Percentiles rank a stretch among this genome's conserved stretches.
These are phyloP conservation scores for Scaptomyza polygonia DNA, from an alignment of 2,888 invertebrate genomes.

Conservation along the genomic window DNA sequence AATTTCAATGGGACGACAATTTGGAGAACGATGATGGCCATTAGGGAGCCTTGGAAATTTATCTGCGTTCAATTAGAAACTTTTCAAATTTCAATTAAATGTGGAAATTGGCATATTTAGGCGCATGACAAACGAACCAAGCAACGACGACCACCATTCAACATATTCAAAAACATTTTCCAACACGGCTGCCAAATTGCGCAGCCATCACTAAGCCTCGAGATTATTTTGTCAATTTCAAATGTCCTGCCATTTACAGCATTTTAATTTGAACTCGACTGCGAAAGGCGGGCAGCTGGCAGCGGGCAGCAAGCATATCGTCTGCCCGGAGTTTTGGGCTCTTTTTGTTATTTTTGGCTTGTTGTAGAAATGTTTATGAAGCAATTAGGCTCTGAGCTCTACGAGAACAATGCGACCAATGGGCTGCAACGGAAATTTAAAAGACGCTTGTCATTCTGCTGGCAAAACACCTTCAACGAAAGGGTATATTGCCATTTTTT, in stretches of 20 bases:
- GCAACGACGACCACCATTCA: conserved; percentile 8
- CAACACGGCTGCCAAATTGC: conserved; percentile 41
- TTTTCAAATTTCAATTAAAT: conserved; percentile 82
- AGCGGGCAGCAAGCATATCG: background rate
- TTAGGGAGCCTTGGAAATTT: conserved; percentile 65
- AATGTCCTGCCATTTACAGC: conserved; percentile 80
- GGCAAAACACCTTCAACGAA: conserved; percentile 42
- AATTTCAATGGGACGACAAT: conserved; percentile 24
- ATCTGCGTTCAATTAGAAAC: conserved; percentile 80
- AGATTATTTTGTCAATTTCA: conserved; percentile 81
- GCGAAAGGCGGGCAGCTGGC: background rate
- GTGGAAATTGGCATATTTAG: conserved; percentile 78
- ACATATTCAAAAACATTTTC: conserved; percentile 33
- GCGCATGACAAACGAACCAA: conserved; percentile 63
- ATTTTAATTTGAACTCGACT: conserved; percentile 63
- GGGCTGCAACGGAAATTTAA: conserved; percentile 74
- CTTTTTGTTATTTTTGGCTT: conserved; percentile 64
- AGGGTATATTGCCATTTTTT: conserved; percentile 50
- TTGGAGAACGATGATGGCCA: conserved; percentile 21
- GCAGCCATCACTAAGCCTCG: conserved; percentile 72
- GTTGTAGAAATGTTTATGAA: conserved; percentile 80
- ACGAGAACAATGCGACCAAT: conserved; percentile 71
- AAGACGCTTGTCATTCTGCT: conserved; percentile 54
- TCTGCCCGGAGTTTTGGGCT: conserved; percentile 13
- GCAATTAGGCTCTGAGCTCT: conserved; percentile 78